Evolutionary conservation across 2,888 invertebrate genomes (phyloP).

Genomic region (Monoplex corrugatus): DNA sequence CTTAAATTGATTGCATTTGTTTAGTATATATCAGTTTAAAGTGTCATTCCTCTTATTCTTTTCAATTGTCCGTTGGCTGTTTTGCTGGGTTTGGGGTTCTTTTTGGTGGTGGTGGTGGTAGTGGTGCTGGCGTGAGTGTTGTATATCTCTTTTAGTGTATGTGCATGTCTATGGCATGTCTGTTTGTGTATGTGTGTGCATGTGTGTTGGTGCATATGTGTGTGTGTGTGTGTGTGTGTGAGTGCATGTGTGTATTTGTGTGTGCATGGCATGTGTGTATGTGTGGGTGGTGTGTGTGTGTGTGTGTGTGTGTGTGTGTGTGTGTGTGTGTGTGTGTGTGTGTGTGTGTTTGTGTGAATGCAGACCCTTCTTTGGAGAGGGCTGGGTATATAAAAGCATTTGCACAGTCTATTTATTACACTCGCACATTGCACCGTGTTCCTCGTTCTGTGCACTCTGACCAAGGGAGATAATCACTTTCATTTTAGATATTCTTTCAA

Average conservation of each 20-base stretch:
- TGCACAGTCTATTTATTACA: no score
- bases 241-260: background rate
- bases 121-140: background rate
- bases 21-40: no score
- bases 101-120: background rate
- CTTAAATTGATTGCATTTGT: no score
- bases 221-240: background rate
- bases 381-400: no score
- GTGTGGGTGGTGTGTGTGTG: background rate
- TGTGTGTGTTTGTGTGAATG: background rate
- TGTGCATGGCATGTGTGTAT: background rate
- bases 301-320: background rate
- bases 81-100: background rate
- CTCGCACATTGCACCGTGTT: no score
- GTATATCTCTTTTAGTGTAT: background rate
- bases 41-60: no score
- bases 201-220: background rate
- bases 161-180: background rate
- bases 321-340: background rate
- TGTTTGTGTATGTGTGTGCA: background rate
- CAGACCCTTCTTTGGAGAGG: no score
- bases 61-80: background rate
- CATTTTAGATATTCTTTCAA: no score
- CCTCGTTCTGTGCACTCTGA: no score
- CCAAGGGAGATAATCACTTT: no score